Percentiles rank a stretch among this genome's conserved stretches.
phyloP scores from a whole-genome alignment of 2,888 invertebrate species.

The Hyalella azteca region DNA sequence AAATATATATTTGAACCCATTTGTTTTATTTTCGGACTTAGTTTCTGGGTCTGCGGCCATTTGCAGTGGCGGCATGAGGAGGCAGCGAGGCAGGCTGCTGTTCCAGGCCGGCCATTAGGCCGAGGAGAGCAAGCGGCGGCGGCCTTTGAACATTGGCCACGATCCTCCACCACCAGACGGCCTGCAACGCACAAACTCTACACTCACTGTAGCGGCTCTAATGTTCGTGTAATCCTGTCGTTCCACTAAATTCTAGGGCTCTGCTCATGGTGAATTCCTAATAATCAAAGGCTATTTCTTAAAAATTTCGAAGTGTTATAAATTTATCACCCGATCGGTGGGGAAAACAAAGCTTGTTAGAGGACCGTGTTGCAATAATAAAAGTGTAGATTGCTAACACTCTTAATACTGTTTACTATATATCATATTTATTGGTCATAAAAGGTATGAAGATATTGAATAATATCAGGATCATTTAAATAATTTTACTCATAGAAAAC shows the following conservation, averaged over 20 bases:
- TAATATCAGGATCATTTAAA: no score
- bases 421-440: no score
- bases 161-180: background rate
- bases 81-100: background rate
- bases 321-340: background rate
- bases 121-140: background rate
- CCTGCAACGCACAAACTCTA: background rate
- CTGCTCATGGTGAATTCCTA: no score
- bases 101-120: slow-evolving; percentile 7
- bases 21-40: background rate
- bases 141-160: slow-evolving; percentile 7
- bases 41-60: background rate
- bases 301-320: background rate
- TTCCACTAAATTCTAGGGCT: no score
- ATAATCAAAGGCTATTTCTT: background rate
- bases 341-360: background rate
- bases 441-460: no score
- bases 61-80: background rate
- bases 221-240: background rate
- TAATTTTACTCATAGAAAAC: no score
- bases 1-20: background rate
- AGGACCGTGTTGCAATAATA: no score
- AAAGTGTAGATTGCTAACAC: no score
- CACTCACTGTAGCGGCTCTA: background rate
- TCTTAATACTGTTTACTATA: no score